A percentile compares a stretch with the other conserved stretches of the same genome.
Evolutionary conservation across 2,888 invertebrate genomes (phyloP).

Genomic region (Cephonodes hylas): DNA sequence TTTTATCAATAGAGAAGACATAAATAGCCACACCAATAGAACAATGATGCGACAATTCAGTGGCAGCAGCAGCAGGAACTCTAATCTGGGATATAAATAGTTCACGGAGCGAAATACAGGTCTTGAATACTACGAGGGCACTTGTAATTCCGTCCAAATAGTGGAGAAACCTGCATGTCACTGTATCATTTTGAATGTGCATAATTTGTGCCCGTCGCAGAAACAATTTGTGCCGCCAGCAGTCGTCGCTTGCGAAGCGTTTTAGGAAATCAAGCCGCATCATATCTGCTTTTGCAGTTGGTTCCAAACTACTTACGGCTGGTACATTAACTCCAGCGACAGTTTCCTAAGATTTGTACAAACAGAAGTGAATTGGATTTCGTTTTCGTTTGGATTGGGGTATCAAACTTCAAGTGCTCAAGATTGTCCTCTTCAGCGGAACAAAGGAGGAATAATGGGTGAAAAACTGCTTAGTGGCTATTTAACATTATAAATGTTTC

Average conservation of each 20-base stretch:
- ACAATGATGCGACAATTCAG: too few species aligned
- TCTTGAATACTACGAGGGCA: neutral
- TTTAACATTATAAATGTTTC: too few species aligned
- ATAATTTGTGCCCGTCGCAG: neutral
- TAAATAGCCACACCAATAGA: too few species aligned
- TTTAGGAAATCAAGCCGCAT: neutral
- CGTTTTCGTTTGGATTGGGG: too few species aligned
- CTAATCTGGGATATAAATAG: neutral
- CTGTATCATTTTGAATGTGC: neutral
- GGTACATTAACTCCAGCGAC: neutral
- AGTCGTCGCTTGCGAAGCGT: neutral
- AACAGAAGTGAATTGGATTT: too few species aligned
- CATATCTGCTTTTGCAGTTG: neutral
- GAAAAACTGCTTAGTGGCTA: too few species aligned
- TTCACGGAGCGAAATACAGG: neutral
- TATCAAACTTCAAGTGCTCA: too few species aligned
- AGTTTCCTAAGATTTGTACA: too few species aligned
- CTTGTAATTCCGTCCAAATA: neutral
- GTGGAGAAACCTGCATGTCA: neutral
- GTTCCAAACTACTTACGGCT: neutral
- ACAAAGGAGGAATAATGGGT: too few species aligned
- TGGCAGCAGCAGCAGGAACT: neutral
- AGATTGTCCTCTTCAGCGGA: too few species aligned
- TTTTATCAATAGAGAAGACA: too few species aligned
- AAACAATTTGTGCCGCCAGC: neutral